Percentiles rank a stretch among this genome's conserved stretches.
Conservation (phyloP, 2,113 vertebrate genomes). For the Hydrolagus affinis region DNA sequence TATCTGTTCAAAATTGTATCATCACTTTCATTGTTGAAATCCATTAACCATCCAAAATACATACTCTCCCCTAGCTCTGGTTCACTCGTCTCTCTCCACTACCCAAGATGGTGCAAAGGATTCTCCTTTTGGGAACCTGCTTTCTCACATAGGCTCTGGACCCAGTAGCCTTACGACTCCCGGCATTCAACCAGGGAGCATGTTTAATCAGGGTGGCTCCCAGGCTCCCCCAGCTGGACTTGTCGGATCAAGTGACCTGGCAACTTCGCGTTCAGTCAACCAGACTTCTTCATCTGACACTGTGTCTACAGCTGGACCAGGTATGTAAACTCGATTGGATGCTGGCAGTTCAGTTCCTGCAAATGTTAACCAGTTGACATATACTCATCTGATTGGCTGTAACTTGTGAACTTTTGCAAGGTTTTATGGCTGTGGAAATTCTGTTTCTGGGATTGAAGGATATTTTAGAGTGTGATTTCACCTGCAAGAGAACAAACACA, state of each 20-base stretch:
- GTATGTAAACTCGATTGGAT: slow-evolving; percentile 48
- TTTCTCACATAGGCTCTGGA: slow-evolving; percentile 67
- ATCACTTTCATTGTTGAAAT: slow-evolving; percentile 1
- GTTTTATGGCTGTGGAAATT: background rate
- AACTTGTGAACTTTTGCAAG: background rate
- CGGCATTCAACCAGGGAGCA: slow-evolving; percentile 63
- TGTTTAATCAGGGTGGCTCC: slow-evolving; percentile 71
- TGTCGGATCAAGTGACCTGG: slow-evolving; percentile 66
- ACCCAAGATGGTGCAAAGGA: slow-evolving; percentile 78
- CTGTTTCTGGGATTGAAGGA: background rate
- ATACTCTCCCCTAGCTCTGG: slow-evolving; percentile 58
- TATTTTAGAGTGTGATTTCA: background rate
- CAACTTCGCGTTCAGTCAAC: slow-evolving; percentile 61
- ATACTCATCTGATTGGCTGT: background rate
- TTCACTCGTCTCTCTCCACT: slow-evolving; percentile 69
- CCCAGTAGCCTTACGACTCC: slow-evolving; percentile 52
- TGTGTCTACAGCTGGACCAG: slow-evolving; percentile 61
- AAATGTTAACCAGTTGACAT: background rate
- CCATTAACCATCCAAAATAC: slow-evolving; percentile 6
- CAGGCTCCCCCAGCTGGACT: slow-evolving; percentile 53
- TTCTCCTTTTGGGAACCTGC: slow-evolving; percentile 69
- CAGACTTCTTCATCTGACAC: slow-evolving; percentile 69
- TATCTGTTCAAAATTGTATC: background rate
- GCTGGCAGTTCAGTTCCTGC: no score
- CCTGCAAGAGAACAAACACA: no score